Evolutionary conservation across 2,888 invertebrate species (phyloP).

Genomic region (Torymus auratus): DNA sequence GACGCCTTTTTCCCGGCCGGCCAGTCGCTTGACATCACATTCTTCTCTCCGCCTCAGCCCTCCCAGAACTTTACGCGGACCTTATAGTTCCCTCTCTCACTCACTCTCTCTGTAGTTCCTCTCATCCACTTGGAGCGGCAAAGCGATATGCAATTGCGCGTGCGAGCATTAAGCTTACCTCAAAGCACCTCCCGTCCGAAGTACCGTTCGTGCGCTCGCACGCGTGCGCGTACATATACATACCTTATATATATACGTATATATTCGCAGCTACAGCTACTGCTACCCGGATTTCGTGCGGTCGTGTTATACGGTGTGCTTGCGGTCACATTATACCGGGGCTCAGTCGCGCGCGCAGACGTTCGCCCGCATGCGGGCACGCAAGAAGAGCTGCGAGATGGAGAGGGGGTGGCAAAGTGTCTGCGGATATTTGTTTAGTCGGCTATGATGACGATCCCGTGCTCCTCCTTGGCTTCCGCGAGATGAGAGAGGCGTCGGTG

Average conservation of each 20-base stretch:
- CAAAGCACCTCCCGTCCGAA: not conserved
- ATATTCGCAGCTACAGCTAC: no score
- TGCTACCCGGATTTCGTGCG: slow-evolving; percentile 26
- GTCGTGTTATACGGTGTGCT: slow-evolving; percentile 12
- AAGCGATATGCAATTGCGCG: slow-evolving; percentile 32
- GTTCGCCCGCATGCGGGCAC: not conserved
- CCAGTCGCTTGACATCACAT: no score
- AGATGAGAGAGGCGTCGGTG: not conserved
- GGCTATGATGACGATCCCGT: not conserved
- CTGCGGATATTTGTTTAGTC: slow-evolving; percentile 32
- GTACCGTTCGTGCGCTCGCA: not conserved
- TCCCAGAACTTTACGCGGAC: no score
- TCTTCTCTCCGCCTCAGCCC: no score
- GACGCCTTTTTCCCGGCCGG: no score
- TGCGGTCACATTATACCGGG: slow-evolving; percentile 41
- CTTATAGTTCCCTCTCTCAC: no score
- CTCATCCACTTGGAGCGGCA: slow-evolving; percentile 22
- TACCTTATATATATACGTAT: no score
- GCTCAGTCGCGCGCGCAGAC: not conserved
- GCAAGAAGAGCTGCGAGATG: not conserved
- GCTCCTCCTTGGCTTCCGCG: not conserved
- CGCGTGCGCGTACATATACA: not conserved
- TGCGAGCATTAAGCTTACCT: slow-evolving; percentile 42
- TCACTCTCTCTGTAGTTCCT: not conserved
- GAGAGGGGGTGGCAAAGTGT: slow-evolving; percentile 4